phyloP scores from a whole-genome alignment of 2,888 invertebrate species.

The Zhuqinia jingwanae region DNA sequence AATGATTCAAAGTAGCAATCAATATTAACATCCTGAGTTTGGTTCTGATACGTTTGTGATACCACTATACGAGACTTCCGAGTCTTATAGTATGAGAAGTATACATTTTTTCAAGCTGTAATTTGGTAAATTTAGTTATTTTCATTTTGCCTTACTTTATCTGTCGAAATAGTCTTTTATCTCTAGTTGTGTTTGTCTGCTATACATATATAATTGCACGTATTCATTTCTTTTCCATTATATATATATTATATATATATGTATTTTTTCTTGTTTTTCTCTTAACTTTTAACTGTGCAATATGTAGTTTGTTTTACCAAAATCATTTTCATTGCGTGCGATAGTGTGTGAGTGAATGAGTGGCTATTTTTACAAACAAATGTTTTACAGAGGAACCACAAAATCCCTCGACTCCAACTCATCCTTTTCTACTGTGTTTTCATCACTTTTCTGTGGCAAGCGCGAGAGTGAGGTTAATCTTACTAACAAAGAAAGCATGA shows the following conservation, averaged over 20 bases:
- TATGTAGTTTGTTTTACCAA: neutral
- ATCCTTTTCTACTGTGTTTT: conserved; percentile 74
- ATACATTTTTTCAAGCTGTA: conserved; percentile 8
- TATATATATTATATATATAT: neutral
- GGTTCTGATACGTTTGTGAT: conserved; percentile 60
- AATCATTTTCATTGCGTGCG: neutral
- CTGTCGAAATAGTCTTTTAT: neutral
- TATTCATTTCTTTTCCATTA: neutral
- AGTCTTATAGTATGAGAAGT: conserved; percentile 64
- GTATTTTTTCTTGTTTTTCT: neutral
- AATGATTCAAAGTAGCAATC: conserved; percentile 60
- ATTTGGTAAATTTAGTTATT: conserved; percentile 14
- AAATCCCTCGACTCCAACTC: conserved; percentile 75
- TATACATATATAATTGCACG: conserved; percentile 28
- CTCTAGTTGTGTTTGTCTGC: conserved; percentile 28
- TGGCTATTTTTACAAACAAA: conserved; percentile 46
- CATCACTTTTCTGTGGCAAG: conserved; percentile 75
- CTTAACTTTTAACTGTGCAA: neutral
- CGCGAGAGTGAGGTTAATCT: conserved; percentile 71
- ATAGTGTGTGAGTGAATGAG: conserved; percentile 51
- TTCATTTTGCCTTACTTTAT: conserved; percentile 26
- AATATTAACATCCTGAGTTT: conserved; percentile 59
- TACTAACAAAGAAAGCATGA: conserved; percentile 74
- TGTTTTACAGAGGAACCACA: conserved; percentile 74
- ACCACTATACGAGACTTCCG: conserved; percentile 54